Percentiles rank a stretch among this genome's conserved stretches.
Conservation (phyloP, 2,113 vertebrate genomes). For the Isurus oxyrinchus region DNA sequence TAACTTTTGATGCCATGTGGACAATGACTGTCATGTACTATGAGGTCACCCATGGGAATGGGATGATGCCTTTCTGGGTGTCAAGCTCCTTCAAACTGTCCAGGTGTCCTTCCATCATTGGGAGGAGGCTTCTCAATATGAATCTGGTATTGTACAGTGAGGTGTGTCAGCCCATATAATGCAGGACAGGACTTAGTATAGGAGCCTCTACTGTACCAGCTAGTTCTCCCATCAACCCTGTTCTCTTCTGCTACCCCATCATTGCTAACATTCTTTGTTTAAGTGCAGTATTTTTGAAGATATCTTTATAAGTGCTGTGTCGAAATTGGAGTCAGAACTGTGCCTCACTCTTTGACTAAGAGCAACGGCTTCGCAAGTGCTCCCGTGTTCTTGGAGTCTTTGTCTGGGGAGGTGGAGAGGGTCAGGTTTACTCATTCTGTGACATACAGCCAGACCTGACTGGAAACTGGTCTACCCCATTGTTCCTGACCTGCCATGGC, state of each 20-base stretch:
- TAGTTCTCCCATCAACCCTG: background rate
- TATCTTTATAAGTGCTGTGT: background rate
- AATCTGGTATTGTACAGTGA: background rate
- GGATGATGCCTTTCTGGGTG: background rate
- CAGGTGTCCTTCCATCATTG: background rate
- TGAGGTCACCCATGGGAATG: too few species aligned
- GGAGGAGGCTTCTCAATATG: background rate
- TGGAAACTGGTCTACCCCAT: background rate
- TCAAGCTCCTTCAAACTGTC: background rate
- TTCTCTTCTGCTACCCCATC: background rate
- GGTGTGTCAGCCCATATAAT: background rate
- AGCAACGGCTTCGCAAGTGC: background rate
- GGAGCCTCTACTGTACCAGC: too few species aligned
- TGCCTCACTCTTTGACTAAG: background rate
- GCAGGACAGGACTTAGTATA: background rate
- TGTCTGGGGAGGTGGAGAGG: background rate
- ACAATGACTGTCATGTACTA: background rate
- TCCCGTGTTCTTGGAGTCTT: background rate
- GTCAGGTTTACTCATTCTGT: background rate
- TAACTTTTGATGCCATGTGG: too few species aligned
- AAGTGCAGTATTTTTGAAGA: background rate
- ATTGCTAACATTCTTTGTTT: background rate
- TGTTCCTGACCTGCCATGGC: background rate
- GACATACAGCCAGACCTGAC: background rate
- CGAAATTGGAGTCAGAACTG: background rate